Base-by-base conservation (phyloP, 2,888 invertebrate species). In the Cheilosia vernalis region DNA sequence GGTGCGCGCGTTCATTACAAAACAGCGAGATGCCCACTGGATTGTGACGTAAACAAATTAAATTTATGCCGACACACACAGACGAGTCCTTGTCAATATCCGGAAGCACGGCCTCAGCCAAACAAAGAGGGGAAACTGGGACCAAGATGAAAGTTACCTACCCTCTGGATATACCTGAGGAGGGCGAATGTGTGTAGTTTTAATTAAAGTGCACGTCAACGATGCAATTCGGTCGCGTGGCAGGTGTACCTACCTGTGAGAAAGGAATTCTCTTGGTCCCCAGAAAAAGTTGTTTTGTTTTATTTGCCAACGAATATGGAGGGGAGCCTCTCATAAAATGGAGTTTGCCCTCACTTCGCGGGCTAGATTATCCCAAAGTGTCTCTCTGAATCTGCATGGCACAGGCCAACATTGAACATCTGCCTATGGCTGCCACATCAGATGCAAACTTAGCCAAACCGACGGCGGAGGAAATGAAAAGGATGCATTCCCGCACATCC, bases 11-110 rank as follows among this genome's bases (percentile, higher is more conserved):
- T 51, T 10, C 27, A 55, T 44, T 19, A 1, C 3, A 56, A 27
- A 15, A 37, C 61, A 9, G 56, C 10, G 55, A 61, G 67, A 79
- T 72, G 80, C 49, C 76, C 76, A 85, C 49, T 85, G 76, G 72
- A 44, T 72, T 85, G 85, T 85, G 85, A 85, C 85, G 81, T 72
- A 47, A 85, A 81, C 80, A 85, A 85, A 81, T 85, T 85, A 81
- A 85, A 80, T 77, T n/a, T n/a, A 77, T 67, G 60, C 69, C 66
- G 56, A 37, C 63, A 51, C 61, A 82, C 51, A 70, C 64, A 70
- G 58, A 49, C 60, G 66, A 78, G 79, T 83, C 79, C 82, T 82
- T 76, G 67, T 80, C 53, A 47, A 76, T 70, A 72, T 77, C 63
- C 30, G 67, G 81, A 81, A 63, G 69, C 63, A 30, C 24, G 44